Conservation (phyloP, 2,888 invertebrate species). For the Hydropsyche betteni region DNA sequence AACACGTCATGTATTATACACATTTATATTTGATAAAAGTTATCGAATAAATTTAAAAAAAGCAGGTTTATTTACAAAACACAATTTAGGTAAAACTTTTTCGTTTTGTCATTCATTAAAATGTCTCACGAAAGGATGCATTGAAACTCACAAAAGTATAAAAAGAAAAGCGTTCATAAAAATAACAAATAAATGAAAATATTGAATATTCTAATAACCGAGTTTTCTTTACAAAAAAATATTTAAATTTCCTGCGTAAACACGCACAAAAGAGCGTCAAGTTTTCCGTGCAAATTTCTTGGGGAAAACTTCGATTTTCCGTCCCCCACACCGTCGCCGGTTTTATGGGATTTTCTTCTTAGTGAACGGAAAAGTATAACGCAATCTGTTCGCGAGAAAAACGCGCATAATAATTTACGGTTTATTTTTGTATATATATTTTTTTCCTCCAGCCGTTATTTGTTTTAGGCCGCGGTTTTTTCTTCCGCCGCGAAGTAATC, state of each 20-base stretch:
- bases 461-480: background rate
- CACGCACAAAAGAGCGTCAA: background rate
- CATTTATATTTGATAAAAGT: too few relatives aligned
- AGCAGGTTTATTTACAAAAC: too few relatives aligned
- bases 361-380: background rate
- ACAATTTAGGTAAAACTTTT: too few relatives aligned
- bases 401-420: conserved; percentile 22
- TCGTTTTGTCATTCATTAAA: too few relatives aligned
- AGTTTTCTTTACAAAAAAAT: background rate
- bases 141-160: too few relatives aligned
- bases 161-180: too few relatives aligned
- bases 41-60: too few relatives aligned
- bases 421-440: conserved; percentile 8
- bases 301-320: conserved; percentile 7
- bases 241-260: background rate
- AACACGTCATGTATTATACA: too few relatives aligned
- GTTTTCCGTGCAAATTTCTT: background rate
- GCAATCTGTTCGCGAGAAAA: conserved; percentile 10
- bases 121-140: too few relatives aligned
- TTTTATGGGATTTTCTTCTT: background rate
- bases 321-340: background rate
- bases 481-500: conserved; percentile 27
- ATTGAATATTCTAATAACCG: too few relatives aligned
- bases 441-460: background rate
- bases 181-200: too few relatives aligned